Conservation (phyloP, 2,113 vertebrate genomes). For the Sardina pilchardus region DNA sequence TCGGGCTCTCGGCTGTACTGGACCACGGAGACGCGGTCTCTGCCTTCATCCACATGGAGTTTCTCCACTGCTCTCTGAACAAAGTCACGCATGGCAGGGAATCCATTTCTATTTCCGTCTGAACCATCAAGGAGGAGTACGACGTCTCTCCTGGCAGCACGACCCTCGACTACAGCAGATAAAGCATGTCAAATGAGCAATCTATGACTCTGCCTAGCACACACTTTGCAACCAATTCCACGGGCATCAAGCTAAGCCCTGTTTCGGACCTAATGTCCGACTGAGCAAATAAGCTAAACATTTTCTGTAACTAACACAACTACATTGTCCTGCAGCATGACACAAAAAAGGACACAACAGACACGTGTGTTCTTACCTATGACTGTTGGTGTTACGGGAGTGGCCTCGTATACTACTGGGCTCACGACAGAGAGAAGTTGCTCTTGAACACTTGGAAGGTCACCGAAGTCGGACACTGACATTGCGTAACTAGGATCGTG, state of each 20-base stretch:
- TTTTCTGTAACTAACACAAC: background rate
- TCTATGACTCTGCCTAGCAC: background rate
- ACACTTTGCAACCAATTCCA: background rate
- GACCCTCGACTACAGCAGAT: background rate
- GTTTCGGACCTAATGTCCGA: too few relatives aligned
- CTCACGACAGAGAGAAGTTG: slow-evolving; percentile 29
- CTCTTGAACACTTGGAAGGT: slow-evolving; percentile 37
- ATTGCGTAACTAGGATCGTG: slow-evolving; percentile 24
- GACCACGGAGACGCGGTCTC: slow-evolving; percentile 64
- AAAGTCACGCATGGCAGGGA: slow-evolving; percentile 70
- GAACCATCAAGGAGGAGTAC: slow-evolving; percentile 66
- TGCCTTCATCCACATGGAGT: slow-evolving; percentile 59
- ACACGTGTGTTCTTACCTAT: slow-evolving; percentile 20
- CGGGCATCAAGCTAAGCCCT: too few relatives aligned
- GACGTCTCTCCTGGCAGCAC: slow-evolving; percentile 51
- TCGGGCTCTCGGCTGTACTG: slow-evolving; percentile 56
- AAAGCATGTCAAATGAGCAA: too few relatives aligned
- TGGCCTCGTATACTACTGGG: background rate
- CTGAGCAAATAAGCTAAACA: background rate
- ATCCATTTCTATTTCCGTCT: slow-evolving; percentile 49
- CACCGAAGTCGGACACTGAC: slow-evolving; percentile 32
- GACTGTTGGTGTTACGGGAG: slow-evolving; percentile 23
- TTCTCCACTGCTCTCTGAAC: slow-evolving; percentile 62
- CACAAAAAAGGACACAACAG: slow-evolving; percentile 26
- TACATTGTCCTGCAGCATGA: background rate